A percentile compares a stretch with the other conserved stretches of the same genome.
These are phyloP conservation scores for Neodontobutis hainanensis DNA, from an alignment of 2,113 vertebrate genomes.

Conservation along the genomic window DNA sequence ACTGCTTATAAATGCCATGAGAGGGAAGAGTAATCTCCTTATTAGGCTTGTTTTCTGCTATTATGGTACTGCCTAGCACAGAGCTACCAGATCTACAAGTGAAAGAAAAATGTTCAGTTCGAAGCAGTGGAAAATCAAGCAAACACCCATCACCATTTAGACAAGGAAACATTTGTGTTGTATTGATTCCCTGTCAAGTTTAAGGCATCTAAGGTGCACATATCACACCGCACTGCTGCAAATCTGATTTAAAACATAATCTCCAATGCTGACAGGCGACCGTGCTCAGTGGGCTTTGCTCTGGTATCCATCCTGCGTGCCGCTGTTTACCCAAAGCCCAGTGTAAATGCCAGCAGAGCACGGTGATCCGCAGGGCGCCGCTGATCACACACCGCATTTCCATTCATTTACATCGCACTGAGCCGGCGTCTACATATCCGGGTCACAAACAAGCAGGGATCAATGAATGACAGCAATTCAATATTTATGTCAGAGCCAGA, in stretches of 20 bases:
- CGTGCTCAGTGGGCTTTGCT: constrained; percentile 28
- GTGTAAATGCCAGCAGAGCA: constrained; percentile 75
- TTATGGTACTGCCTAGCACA: constrained; percentile 29
- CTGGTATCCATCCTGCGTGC: constrained; percentile 44
- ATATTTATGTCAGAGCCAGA: constrained; percentile 64
- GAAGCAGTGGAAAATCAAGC: not conserved
- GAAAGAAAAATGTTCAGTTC: constrained; percentile 16
- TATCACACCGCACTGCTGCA: not conserved
- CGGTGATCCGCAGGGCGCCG: constrained; percentile 57
- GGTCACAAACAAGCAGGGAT: constrained; percentile 68
- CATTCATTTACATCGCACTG: constrained; percentile 73
- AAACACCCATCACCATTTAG: constrained; percentile 4
- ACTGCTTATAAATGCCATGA: constrained; percentile 19
- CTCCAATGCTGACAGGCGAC: constrained; percentile 55
- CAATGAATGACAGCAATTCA: constrained; percentile 73
- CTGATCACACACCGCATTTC: constrained; percentile 67
- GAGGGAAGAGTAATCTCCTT: constrained; percentile 36
- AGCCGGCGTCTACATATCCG: constrained; percentile 47
- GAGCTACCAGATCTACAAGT: constrained; percentile 6
- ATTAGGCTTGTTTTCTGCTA: constrained; percentile 27
- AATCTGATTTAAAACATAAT: constrained; percentile 60
- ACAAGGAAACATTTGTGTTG: not conserved
- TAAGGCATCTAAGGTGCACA: constrained; percentile 10
- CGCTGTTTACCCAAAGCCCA: constrained; percentile 69
- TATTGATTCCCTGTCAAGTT: not conserved